Evolutionary conservation across 2,113 vertebrate genomes (phyloP).

Genomic region (Varanus salvator): DNA sequence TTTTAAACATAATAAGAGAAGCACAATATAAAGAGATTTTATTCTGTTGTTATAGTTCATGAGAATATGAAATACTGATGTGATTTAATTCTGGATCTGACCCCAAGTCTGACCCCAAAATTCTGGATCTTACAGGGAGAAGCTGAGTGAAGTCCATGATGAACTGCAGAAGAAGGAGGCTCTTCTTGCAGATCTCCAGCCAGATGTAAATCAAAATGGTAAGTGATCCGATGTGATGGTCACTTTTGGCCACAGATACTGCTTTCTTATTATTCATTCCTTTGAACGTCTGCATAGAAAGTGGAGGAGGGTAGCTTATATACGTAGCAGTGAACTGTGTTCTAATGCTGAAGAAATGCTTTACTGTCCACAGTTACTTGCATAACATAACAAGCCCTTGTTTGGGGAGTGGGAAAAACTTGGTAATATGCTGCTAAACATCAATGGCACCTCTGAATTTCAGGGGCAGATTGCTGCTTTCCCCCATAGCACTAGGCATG

Average conservation of each 20-base stretch:
- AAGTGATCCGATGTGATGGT: constrained; percentile 33
- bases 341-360: too few relatives aligned
- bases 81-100: neutral
- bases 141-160: constrained; percentile 93
- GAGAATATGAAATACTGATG: neutral
- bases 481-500: too few relatives aligned
- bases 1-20: neutral
- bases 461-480: too few relatives aligned
- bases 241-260: accelerated
- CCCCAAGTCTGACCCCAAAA: neutral
- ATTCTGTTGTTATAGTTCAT: neutral
- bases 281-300: neutral
- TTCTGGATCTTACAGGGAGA: constrained; percentile 83
- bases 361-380: too few relatives aligned
- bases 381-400: too few relatives aligned
- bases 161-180: constrained; percentile 97
- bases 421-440: too few relatives aligned
- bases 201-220: constrained; percentile 88
- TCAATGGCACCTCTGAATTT: too few relatives aligned
- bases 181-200: constrained; percentile 93
- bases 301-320: neutral
- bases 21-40: neutral
- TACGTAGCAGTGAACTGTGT: neutral
- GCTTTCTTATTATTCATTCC: neutral
- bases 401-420: too few relatives aligned